Base-by-base conservation (phyloP, 2,888 invertebrate genomes). In the Papilio demoleus region DNA sequence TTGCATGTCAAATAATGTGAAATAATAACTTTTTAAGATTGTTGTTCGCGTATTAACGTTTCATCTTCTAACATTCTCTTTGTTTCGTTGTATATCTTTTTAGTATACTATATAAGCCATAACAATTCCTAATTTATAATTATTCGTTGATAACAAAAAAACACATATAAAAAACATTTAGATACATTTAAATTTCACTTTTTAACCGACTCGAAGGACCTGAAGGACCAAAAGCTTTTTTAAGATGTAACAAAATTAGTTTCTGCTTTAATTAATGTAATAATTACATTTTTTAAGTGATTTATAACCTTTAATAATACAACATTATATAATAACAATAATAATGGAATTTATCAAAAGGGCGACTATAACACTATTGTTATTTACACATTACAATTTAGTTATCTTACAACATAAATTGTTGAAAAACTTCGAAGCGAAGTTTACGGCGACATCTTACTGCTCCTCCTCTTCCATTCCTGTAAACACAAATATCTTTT, bases 391-490 rank as follows among this genome's bases (percentile, higher is more conserved):
- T 45, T 17, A 45, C 2, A 45, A 45, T 45, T 45, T 45, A 9
- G 19, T 45, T 6, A 45, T 45, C 6, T 45, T 45, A 45, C 19
- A 19, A 45, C 17, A 45, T n/a, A n/a, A n/a, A 45, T 9, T 19
- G 42, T 19, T 45, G 19, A 45, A 40, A 5, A 14, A 14, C 9
- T 12, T 22, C 19, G 14, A 19, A 31, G 9, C 31, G 34, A 36
- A 59, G 19, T 34, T 19, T 12, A 17, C 11, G 11, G 12, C 34
- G 36, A 14, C 17, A 56, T 11, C 12, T 12, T 38, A 24, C 5
- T 2, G 12, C 19, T 14, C 8, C 27, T 61, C 40, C 17, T 45
- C 61, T 12, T 61, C 61, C 27, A 61, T 17, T 12, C 61, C 61
- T 61, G 61, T 11, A 61, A 42, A 45, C 17, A 45, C 17, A 45